A percentile compares a stretch with the other conserved stretches of the same genome.
These are phyloP conservation scores for Isoperla grammatica DNA, from an alignment of 2,888 invertebrate species.

Conservation along the genomic window DNA sequence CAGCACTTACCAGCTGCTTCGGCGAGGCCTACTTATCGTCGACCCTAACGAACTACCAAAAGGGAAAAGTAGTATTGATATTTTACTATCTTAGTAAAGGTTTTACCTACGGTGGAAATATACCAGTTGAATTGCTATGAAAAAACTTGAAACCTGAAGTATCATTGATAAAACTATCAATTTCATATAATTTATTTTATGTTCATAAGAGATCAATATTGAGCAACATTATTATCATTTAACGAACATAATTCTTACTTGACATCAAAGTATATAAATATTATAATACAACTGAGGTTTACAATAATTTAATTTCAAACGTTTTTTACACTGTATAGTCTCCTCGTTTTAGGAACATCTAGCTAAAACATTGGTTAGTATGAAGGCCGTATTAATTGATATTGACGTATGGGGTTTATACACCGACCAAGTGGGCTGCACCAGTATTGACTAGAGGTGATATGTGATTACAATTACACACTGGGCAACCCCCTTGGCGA, in stretches of 20 bases:
- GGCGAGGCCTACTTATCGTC: too few species aligned
- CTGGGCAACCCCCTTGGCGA: too few species aligned
- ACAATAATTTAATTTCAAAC: background rate
- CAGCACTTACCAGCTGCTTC: too few species aligned
- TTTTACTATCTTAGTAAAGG: too few species aligned
- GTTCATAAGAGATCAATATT: slow-evolving; percentile 15
- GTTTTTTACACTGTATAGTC: background rate
- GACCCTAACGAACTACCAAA: too few species aligned
- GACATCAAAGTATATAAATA: slow-evolving; percentile 10
- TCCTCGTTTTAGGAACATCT: background rate
- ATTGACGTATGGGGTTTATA: background rate
- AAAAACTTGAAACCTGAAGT: background rate
- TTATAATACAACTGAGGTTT: slow-evolving; percentile 8
- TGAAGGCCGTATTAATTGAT: slow-evolving; percentile 11
- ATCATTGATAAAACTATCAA: background rate
- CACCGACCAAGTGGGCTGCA: background rate
- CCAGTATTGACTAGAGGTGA: too few species aligned
- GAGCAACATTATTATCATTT: slow-evolving; percentile 20
- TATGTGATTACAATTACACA: too few species aligned
- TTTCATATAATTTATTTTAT: slow-evolving; percentile 15
- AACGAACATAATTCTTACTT: slow-evolving; percentile 14
- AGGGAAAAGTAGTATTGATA: too few species aligned
- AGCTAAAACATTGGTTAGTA: slow-evolving; percentile 10
- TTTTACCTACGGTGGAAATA: too few species aligned
- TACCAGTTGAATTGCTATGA: background rate